phyloP scores from a whole-genome alignment of 2,888 invertebrate species.

The Petrolisthes cinctipes region DNA sequence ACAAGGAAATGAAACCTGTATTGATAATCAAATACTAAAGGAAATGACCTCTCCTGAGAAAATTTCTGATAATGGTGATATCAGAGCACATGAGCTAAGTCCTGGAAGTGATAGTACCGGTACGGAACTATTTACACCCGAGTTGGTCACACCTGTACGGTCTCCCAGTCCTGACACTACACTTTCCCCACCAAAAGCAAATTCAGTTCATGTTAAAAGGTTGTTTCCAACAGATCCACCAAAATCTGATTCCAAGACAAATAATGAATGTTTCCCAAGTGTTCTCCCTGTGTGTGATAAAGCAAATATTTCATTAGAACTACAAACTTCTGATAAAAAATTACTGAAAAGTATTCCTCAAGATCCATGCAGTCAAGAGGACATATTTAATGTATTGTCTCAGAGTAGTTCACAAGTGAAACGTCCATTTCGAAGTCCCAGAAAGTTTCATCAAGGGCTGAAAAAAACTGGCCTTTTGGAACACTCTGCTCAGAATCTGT shows the following conservation, averaged over 20 bases:
- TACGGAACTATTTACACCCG: not conserved
- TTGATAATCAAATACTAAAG: not conserved
- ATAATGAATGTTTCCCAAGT: slow-evolving; percentile 1
- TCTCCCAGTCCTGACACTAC: slow-evolving; percentile 6
- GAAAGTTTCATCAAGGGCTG: slow-evolving; percentile 44
- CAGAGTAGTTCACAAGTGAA: not conserved
- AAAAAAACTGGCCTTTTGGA: slow-evolving; percentile 38
- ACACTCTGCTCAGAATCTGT: slow-evolving; percentile 25
- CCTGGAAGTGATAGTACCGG: not conserved
- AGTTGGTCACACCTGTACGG: not conserved
- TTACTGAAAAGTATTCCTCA: not conserved
- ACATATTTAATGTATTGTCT: slow-evolving; percentile 6
- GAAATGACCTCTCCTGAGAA: not conserved
- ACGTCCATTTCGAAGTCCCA: not conserved
- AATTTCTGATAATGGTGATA: not conserved
- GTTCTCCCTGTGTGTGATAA: not conserved
- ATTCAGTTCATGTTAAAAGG: not conserved
- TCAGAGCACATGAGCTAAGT: not conserved
- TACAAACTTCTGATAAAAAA: slow-evolving; percentile 7
- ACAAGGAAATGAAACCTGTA: not conserved
- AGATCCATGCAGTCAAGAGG: not conserved
- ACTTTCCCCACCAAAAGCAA: not conserved
- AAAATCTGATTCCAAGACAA: not conserved
- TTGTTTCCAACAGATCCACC: not conserved
- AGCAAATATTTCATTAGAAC: not conserved